Conservation (phyloP, 2,113 vertebrate species). For the Anolis sagrei region DNA sequence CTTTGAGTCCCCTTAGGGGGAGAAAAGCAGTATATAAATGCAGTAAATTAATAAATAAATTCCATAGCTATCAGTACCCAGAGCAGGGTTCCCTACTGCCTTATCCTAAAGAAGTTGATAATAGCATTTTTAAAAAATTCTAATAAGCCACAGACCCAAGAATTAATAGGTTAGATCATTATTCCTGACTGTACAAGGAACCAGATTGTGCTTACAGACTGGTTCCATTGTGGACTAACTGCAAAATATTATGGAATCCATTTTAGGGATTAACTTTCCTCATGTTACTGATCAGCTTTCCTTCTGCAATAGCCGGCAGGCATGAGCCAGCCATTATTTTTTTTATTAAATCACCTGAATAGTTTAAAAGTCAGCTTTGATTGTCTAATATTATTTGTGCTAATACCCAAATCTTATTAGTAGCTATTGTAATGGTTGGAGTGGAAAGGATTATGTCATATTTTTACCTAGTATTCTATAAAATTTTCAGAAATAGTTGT, state of each 20-base stretch:
- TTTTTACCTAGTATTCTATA: constrained; percentile 33
- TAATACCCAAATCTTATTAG: constrained; percentile 55
- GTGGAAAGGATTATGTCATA: constrained; percentile 28
- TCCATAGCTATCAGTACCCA: too few relatives aligned
- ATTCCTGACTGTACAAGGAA: not conserved
- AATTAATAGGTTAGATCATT: not conserved
- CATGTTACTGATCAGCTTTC: not conserved
- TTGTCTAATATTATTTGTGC: constrained; percentile 45
- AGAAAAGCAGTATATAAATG: too few relatives aligned
- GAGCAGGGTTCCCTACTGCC: too few relatives aligned
- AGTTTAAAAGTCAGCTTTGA: constrained; percentile 58
- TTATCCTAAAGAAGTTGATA: too few relatives aligned
- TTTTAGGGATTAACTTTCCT: not conserved
- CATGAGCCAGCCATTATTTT: constrained; percentile 1
- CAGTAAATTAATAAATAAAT: too few relatives aligned
- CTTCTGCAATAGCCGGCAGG: not conserved
- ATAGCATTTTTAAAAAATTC: too few relatives aligned
- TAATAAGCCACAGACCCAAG: not conserved
- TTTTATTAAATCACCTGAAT: constrained; percentile 57
- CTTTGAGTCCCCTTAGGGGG: too few relatives aligned
- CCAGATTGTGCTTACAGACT: not conserved
- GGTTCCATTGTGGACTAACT: not conserved
- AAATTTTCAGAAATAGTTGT: not conserved
- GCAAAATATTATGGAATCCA: not conserved
- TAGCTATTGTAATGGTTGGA: constrained; percentile 41